Percentiles rank a stretch among this genome's conserved stretches.
Evolutionary conservation across 2,888 invertebrate species (phyloP).

Genomic region (Acronicta alni): DNA sequence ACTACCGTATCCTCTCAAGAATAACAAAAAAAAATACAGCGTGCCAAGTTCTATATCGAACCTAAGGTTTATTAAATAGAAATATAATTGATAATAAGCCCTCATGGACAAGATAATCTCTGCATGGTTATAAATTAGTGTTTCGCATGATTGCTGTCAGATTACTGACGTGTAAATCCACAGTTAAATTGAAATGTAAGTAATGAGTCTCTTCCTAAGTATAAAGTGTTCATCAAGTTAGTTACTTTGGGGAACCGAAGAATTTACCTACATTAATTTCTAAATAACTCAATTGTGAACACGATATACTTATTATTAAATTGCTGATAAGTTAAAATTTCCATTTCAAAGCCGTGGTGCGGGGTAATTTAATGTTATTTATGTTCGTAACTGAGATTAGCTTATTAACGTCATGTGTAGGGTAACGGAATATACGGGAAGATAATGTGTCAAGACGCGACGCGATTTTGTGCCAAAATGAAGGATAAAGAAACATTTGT

Average conservation of each 20-base stretch:
- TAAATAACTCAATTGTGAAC: constrained; percentile 17
- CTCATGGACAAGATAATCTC: too few relatives aligned
- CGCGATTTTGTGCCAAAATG: not conserved
- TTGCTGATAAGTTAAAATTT: constrained; percentile 28
- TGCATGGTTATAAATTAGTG: too few relatives aligned
- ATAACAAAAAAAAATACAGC: too few relatives aligned
- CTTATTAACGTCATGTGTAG: constrained; percentile 29
- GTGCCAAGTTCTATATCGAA: too few relatives aligned
- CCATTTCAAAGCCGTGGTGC: constrained; percentile 27
- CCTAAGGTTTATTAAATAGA: too few relatives aligned
- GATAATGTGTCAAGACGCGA: constrained; percentile 4
- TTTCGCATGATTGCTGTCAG: too few relatives aligned
- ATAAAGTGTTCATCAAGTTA: not conserved
- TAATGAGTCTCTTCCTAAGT: too few relatives aligned
- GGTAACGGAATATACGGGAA: constrained; percentile 3
- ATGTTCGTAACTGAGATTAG: constrained; percentile 36
- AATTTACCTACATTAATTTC: constrained; percentile 4
- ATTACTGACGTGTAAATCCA: too few relatives aligned
- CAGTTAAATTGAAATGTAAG: too few relatives aligned
- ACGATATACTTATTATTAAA: constrained; percentile 3
- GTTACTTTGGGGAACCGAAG: not conserved
- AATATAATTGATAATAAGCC: too few relatives aligned
- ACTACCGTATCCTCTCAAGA: too few relatives aligned
- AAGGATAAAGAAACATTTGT: too few relatives aligned
- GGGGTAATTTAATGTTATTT: constrained; percentile 39